Evolutionary conservation across 92 coral and sea anemone genomes (phyloP).

Genomic region (Heliopora coerulea): DNA sequence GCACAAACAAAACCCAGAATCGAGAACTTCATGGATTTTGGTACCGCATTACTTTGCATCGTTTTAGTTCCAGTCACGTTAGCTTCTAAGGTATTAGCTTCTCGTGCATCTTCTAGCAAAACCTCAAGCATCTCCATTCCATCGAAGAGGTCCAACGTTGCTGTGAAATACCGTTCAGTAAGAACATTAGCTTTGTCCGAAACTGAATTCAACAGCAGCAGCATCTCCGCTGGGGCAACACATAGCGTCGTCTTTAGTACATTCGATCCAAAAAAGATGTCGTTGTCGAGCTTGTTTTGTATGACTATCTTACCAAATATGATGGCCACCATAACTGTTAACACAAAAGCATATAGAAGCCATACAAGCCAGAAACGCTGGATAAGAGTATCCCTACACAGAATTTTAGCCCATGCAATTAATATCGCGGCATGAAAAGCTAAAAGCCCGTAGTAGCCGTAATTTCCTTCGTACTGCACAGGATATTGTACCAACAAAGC

Average conservation of each 20-base stretch:
- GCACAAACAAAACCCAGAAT: neutral
- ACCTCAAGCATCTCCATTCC: slow-evolving; percentile 27
- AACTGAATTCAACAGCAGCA: slow-evolving; percentile 52
- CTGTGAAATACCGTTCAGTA: slow-evolving; percentile 9
- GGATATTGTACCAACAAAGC: too few species aligned
- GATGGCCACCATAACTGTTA: neutral
- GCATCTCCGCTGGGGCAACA: slow-evolving; percentile 54
- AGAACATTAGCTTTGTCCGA: neutral
- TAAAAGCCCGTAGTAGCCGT: too few species aligned
- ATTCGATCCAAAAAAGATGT: slow-evolving; percentile 59
- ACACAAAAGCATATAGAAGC: neutral
- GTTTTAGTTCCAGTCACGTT: too few species aligned
- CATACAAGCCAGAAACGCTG: neutral
- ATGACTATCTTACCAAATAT: neutral
- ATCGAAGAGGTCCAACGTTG: slow-evolving; percentile 16
- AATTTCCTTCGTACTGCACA: too few species aligned
- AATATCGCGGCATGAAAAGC: too few species aligned
- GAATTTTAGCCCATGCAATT: too few species aligned
- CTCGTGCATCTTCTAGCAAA: neutral
- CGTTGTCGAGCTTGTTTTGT: neutral
- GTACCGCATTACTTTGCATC: neutral
- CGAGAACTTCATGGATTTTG: neutral
- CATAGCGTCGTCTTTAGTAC: slow-evolving; percentile 60
- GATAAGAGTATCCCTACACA: too few species aligned
- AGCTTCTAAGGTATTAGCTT: too few species aligned